Evolutionary conservation across 2,888 invertebrate species (phyloP), one percentile per base, ranked within the genome.

Genomic region (Lochmaea capreae): DNA sequence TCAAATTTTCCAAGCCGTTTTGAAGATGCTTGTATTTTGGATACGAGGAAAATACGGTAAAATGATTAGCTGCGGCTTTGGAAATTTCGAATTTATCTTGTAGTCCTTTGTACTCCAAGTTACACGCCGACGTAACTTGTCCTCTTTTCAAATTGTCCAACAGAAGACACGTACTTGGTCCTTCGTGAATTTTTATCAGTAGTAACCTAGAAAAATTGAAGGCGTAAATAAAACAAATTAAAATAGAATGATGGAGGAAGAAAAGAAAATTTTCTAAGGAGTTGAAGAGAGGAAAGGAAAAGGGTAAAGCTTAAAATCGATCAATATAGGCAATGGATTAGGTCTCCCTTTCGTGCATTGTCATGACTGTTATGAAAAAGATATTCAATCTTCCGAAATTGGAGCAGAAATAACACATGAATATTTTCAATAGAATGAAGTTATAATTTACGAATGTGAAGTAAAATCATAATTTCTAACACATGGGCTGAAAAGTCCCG

Each of bases 1-100:
- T 87, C 1, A 93, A 85, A 39, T 85, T 84, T 0, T 89, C 86
- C 9, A 91, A 79, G 14, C 88, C 86, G 63, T 88, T 85, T 69
- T 87, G 87, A 1, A 91, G 85, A 77, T 87, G 86, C 66, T 84
- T 83, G 77, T 89, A 88, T 80, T 90, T 90, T 0, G 93, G 91
- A 78, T 90, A 90, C 81, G 89, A 89, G 0, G 92, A 91, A 78
- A 93, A 91, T 76, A 87, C 85, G 0, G 91, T 89, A 67, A 89
- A 89, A 78, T 93, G 93, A 3, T 91, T 91, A 1, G 90, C 92
- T 72, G 91, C 87, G 66, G 90, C 91, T 43, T 90, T 89, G 0
- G 89, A 90, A 81, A 93, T 89, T 78, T 85, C 88, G 77, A 86
- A 88, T 69, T 88, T 87, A 3, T 42, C 12, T 3, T n/a, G 10